Percentiles rank a stretch among this genome's conserved stretches.
phyloP scores from a whole-genome alignment of 2,888 invertebrate genomes.

The Eristalis tenax region DNA sequence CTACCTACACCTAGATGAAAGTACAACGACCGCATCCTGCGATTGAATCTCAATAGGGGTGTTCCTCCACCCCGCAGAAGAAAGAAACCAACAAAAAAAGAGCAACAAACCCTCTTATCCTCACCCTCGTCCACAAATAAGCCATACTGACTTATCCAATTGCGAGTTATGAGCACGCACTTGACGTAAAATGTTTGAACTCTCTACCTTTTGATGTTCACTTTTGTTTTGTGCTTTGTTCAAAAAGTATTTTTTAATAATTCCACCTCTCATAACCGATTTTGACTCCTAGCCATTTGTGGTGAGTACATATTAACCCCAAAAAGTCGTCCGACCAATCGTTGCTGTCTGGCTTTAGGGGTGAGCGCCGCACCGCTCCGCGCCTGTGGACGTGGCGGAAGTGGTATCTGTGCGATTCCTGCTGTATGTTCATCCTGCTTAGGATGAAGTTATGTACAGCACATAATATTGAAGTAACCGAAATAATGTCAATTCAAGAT shows the following conservation, averaged over 20 bases:
- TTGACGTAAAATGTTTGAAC: conserved; percentile 50
- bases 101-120: not conserved
- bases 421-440: conserved; percentile 11
- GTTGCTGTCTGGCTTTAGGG: conserved; percentile 38
- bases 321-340: conserved; percentile 59
- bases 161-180: conserved; percentile 59
- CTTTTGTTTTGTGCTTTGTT: conserved; percentile 13
- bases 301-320: conserved; percentile 30
- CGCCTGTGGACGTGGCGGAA: conserved; percentile 23
- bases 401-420: conserved; percentile 42
- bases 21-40: conserved; percentile 25
- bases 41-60: conserved; percentile 59
- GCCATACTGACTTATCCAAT: conserved; percentile 57
- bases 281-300: conserved; percentile 64
- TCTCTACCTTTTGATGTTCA: conserved; percentile 33
- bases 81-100: not conserved
- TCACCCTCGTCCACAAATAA: not conserved
- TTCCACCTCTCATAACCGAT: conserved; percentile 60
- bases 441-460: conserved; percentile 45
- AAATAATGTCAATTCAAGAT: conserved; percentile 71
- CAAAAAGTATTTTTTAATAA: conserved; percentile 57
- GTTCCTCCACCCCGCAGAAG: conserved; percentile 14
- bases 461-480: conserved; percentile 41
- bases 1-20: conserved; percentile 54
- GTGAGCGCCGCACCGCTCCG: not conserved